Evolutionary conservation across 2,797 vertebrate genomes (phyloP).

Genomic region (Poecilia gillii): DNA sequence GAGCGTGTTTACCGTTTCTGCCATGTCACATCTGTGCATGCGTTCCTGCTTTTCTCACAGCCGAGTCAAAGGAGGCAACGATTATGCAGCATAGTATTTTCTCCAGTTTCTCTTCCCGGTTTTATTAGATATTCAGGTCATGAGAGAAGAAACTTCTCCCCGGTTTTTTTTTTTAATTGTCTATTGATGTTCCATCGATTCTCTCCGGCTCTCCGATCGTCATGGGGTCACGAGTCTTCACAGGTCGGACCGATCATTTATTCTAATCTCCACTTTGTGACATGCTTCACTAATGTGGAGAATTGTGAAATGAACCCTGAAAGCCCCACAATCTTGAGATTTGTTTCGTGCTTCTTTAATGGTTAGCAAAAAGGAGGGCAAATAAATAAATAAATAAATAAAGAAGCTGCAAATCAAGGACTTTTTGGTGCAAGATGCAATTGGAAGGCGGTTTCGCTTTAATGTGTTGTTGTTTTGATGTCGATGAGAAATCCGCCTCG

Average conservation of each 20-base stretch:
- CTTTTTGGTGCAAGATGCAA: constrained; percentile 25
- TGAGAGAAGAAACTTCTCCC: constrained; percentile 30
- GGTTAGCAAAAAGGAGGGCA: constrained; percentile 40
- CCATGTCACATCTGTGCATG: constrained; percentile 44
- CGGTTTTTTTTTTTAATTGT: constrained; percentile 39
- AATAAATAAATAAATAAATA: too few relatives aligned
- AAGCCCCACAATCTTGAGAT: constrained; percentile 53
- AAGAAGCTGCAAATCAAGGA: constrained; percentile 28
- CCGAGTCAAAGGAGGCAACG: constrained; percentile 52
- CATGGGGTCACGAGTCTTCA: constrained; percentile 23
- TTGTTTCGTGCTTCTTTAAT: constrained; percentile 61
- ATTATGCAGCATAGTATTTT: constrained; percentile 33
- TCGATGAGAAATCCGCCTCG: constrained; percentile 24
- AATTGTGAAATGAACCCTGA: constrained; percentile 62
- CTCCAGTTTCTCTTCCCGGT: neutral
- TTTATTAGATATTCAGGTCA: constrained; percentile 49
- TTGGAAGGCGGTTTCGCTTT: constrained; percentile 6
- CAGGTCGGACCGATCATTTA: constrained; percentile 40
- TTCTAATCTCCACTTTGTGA: constrained; percentile 43
- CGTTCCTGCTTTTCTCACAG: constrained; percentile 35
- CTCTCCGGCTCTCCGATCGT: constrained; percentile 29
- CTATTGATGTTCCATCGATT: constrained; percentile 54
- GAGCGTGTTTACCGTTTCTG: constrained; percentile 64
- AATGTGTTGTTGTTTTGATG: constrained; percentile 5
- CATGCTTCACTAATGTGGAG: constrained; percentile 43